Evolutionary conservation across 2,888 invertebrate genomes (phyloP).

Genomic region (Trichopria drosophilae): DNA sequence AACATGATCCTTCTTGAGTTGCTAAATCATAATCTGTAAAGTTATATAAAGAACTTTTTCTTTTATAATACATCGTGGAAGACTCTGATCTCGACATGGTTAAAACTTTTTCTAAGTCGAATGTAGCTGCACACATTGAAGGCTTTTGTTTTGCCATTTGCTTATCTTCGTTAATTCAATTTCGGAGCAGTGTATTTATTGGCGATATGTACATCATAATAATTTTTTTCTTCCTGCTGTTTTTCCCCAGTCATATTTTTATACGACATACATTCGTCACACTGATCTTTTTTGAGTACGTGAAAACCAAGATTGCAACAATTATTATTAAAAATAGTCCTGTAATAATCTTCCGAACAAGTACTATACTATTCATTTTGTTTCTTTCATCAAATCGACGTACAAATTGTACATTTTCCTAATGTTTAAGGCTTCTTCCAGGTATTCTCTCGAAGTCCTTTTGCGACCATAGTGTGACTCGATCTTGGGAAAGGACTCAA

Average conservation of each 20-base stretch:
- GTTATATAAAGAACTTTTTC: no score
- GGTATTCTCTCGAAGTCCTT: conserved; percentile 16
- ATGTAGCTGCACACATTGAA: conserved; percentile 1
- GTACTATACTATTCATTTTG: no score
- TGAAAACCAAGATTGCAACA: conserved; percentile 21
- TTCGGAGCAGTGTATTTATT: no score
- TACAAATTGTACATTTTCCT: conserved; percentile 21
- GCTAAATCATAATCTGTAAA: no score
- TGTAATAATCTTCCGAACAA: no score
- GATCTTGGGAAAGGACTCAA: conserved; percentile 25
- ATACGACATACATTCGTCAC: conserved; percentile 14
- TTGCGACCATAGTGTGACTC: conserved; percentile 23
- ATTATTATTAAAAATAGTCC: no score
- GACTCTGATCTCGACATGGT: no score
- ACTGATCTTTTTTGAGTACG: conserved; percentile 23
- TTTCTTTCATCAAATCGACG: background rate
- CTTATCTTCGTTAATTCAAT: conserved; percentile 6
- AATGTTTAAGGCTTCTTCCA: conserved; percentile 13
- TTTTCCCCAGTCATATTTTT: background rate
- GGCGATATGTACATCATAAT: background rate
- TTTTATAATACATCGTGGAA: no score
- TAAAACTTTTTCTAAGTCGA: no score
- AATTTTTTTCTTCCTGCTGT: background rate
- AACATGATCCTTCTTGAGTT: no score
- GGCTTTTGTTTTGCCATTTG: conserved; percentile 6